phyloP scores from a whole-genome alignment of 2,113 vertebrate species.

The Reinhardtius hippoglossoides region DNA sequence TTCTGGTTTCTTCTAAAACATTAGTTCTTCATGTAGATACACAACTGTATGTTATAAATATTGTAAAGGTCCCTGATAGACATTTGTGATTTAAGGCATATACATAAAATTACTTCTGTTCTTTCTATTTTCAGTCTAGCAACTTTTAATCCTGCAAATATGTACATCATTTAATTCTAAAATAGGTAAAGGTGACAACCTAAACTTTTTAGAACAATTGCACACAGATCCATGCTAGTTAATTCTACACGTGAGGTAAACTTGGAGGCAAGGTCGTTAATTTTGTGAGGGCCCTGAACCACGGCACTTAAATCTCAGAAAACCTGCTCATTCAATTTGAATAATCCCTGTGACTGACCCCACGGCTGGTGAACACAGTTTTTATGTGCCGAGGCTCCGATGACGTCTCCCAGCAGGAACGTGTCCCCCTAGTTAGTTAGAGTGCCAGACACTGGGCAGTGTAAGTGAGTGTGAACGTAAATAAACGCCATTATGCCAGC shows the following conservation, averaged over 20 bases:
- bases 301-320: conserved; percentile 36
- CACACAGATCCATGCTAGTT: background rate
- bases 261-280: conserved; percentile 29
- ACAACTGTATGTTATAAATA: no score
- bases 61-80: no score
- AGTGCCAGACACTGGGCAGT: conserved; percentile 91
- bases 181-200: background rate
- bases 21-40: no score
- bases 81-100: no score
- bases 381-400: conserved; percentile 63
- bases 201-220: conserved; percentile 1
- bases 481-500: conserved; percentile 95
- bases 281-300: conserved; percentile 41
- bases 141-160: no score
- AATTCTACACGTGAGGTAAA: conserved; percentile 30
- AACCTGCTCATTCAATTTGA: conserved; percentile 53
- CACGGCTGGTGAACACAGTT: conserved; percentile 62
- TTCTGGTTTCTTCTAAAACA: no score
- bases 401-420: conserved; percentile 90
- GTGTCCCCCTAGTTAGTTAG: conserved; percentile 89
- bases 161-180: background rate
- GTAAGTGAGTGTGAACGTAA: conserved; percentile 92
- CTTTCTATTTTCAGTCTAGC: no score
- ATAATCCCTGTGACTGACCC: conserved; percentile 70
- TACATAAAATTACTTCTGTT: no score